Conservation (phyloP, 2,888 invertebrate genomes). For the Abscondita cerata region DNA sequence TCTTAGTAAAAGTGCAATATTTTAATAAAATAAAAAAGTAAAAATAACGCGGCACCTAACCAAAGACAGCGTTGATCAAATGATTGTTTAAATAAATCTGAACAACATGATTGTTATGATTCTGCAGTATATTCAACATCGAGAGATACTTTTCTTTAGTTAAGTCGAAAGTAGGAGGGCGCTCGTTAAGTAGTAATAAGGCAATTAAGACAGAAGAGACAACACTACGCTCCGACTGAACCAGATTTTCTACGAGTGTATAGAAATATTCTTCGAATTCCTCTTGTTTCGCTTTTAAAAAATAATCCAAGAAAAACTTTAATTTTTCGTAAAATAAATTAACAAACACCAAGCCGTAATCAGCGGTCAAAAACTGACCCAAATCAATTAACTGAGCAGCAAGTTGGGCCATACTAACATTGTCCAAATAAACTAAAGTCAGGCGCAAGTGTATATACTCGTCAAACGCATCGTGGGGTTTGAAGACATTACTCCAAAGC, state of each 20-base stretch:
- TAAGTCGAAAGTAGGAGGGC: background rate
- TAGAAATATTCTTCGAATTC: background rate
- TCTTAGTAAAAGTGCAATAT: too few species aligned
- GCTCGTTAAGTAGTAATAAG: background rate
- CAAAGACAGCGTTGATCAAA: background rate
- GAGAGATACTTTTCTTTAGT: background rate
- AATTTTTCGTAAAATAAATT: conserved; percentile 3
- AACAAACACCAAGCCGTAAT: conserved; percentile 5
- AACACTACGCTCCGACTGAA: background rate
- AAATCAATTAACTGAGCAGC: conserved; percentile 2
- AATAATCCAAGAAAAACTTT: conserved; percentile 3
- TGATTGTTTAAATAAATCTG: conserved; percentile 12
- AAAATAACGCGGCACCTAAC: too few species aligned
- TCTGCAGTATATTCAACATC: background rate
- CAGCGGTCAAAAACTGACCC: background rate
- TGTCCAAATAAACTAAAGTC: conserved; percentile 5
- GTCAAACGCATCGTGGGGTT: conserved; percentile 20
- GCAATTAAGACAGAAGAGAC: background rate
- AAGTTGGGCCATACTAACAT: background rate
- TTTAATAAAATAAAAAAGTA: too few species aligned
- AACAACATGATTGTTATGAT: background rate
- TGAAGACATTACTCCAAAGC: conserved; percentile 12
- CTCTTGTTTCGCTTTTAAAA: background rate
- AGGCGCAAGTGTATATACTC: conserved; percentile 17
- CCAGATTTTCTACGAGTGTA: background rate